These are phyloP conservation scores for Oncopeltus fasciatus DNA, from an alignment of 1,140 invertebrate species.

Conservation along the genomic window DNA sequence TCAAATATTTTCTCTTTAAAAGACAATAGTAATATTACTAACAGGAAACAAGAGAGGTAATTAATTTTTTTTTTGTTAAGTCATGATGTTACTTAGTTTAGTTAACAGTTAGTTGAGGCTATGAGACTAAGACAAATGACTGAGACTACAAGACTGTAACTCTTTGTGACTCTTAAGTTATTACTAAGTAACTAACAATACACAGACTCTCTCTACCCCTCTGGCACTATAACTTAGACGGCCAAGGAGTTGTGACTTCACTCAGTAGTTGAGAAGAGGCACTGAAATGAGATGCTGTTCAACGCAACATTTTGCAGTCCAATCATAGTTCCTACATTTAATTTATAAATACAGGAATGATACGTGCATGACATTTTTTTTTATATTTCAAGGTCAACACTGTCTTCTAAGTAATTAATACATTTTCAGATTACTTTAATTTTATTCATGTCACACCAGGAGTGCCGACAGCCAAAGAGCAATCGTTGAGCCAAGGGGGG, in stretches of 20 bases:
- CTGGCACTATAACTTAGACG: not conserved
- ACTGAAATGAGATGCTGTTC: not conserved
- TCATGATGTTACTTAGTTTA: not conserved
- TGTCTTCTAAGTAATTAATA: too few relatives aligned
- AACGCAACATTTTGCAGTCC: too few relatives aligned
- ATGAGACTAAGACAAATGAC: not conserved
- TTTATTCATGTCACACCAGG: too few relatives aligned
- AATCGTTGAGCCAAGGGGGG: too few relatives aligned
- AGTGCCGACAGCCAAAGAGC: too few relatives aligned
- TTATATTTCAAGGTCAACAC: not conserved
- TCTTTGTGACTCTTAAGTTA: not conserved
- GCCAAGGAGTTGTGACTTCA: not conserved
- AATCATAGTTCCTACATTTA: too few relatives aligned
- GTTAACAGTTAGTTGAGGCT: not conserved
- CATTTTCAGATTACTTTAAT: too few relatives aligned
- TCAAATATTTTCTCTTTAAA: too few relatives aligned
- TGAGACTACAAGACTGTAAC: not conserved
- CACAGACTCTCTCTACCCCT: slow-evolving; percentile 2
- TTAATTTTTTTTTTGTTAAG: not conserved
- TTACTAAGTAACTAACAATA: not conserved
- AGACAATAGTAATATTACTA: too few relatives aligned
- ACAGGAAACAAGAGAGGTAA: not conserved
- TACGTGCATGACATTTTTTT: not conserved
- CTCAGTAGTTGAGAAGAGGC: not conserved
- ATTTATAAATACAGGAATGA: not conserved